phyloP scores from a whole-genome alignment of 2,113 vertebrate species.

The Empidonax alnorum region DNA sequence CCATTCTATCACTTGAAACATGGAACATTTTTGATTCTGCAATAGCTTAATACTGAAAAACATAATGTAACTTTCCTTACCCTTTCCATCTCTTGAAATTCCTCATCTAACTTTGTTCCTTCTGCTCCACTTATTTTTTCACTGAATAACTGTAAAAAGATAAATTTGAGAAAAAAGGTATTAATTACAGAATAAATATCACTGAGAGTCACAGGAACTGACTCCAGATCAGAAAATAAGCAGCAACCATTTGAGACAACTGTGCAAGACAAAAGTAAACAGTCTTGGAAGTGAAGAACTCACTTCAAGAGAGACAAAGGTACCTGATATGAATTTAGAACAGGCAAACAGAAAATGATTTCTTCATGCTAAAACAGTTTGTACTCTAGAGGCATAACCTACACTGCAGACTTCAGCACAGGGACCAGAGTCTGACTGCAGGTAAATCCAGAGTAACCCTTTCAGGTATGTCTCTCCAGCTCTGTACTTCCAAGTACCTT shows the following conservation, averaged over 20 bases:
- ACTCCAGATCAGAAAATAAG: neutral
- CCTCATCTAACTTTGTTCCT: constrained; percentile 92
- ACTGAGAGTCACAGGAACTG: neutral
- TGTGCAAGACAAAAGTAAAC: neutral
- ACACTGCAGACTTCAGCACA: neutral
- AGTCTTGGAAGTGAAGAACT: neutral
- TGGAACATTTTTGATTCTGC: neutral
- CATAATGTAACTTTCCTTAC: constrained; percentile 73
- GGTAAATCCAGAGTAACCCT: neutral
- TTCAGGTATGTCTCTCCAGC: neutral
- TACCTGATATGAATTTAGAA: neutral
- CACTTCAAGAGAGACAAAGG: neutral
- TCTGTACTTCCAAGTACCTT: neutral
- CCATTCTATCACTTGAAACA: neutral
- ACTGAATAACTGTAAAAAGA: constrained; percentile 84
- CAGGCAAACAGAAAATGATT: neutral
- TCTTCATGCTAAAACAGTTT: neutral
- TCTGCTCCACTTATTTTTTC: constrained; percentile 94
- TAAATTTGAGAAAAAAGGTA: neutral
- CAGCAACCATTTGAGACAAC: neutral
- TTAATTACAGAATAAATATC: neutral
- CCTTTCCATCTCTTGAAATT: constrained; percentile 94
- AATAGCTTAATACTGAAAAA: neutral
- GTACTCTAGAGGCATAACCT: neutral
- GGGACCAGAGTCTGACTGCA: neutral